Base-by-base conservation (phyloP, 2,797 vertebrate species). In the Lutjanus campechanus region DNA sequence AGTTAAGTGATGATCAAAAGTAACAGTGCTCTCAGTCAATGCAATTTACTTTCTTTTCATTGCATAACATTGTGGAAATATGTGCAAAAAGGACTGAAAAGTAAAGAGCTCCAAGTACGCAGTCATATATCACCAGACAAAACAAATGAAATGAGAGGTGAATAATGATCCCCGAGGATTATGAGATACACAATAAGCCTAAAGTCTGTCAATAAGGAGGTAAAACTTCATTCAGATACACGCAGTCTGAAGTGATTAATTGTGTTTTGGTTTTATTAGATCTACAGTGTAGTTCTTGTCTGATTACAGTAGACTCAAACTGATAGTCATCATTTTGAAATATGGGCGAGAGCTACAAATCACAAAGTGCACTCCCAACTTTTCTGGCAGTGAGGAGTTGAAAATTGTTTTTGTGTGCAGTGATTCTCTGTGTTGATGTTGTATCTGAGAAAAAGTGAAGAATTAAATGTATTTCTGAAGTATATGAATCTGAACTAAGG, bases 261-360 rank as follows among this genome's bases (percentile, higher is more conserved):
- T 81, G 84, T 82, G 84, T 88, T 88, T 90, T 81, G 77, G 56
- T 83, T 76, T 78, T 69, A 83, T 85, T 77, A 77, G 63, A 89
- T 83, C 87, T 63, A 71, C 70, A 83, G 62, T 82, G 58, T 77
- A 67, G 65, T 69, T 81, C 74, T 85, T 90, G 81, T 86, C 78
- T 88, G 85, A 87, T 84, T 84, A 63, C 70, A 62, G 56, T 66
- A 77, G 79, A 84, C 66, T 86, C 76, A 77, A 69, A 81, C 44
- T 78, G 85, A 88, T 79, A 54, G 66, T 67, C 79, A 85, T 90
- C 78, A 73, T 63, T 88, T 84, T 90, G 85, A 90, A 84, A 86
- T 79, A 89, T 87, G 79, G 68, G 70, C n/a, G 20, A 83, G 49
- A 72, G 53, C 47, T 25, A 13, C 76, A 79, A 67, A 70, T 76